Percentiles rank a stretch among this genome's conserved stretches.
phyloP scores from a whole-genome alignment of 2,888 invertebrate species.

The Eugnorisma glareosa region DNA sequence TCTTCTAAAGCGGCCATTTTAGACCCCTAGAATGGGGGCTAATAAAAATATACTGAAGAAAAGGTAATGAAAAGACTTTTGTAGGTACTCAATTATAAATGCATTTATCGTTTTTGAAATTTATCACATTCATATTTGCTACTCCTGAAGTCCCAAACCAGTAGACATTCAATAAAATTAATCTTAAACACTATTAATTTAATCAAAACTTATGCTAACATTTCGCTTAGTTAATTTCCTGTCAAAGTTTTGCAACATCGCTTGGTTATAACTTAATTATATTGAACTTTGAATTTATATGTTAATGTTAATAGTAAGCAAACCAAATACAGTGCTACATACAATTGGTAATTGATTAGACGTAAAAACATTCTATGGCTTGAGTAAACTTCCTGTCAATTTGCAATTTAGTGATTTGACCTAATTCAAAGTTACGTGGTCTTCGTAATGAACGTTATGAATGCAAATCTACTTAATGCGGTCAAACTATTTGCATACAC shows the following conservation, averaged over 20 bases:
- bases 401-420: neutral
- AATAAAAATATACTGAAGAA: neutral
- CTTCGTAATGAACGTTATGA: neutral
- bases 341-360: conserved; percentile 35
- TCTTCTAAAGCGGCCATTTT: too few species aligned
- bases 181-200: neutral
- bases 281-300: conserved; percentile 17
- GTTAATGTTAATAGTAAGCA: neutral
- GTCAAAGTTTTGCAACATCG: conserved; percentile 10
- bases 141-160: neutral
- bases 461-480: neutral
- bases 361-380: neutral
- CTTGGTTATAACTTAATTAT: conserved; percentile 7
- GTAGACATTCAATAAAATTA: neutral
- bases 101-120: too few species aligned
- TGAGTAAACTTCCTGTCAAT: conserved; percentile 20
- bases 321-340: conserved; percentile 9
- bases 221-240: conserved; percentile 10
- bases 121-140: too few species aligned
- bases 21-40: too few species aligned
- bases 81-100: too few species aligned
- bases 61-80: neutral
- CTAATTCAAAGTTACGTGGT: conserved; percentile 21
- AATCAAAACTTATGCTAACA: neutral
- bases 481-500: neutral